These are phyloP conservation scores for Leuciscus idus DNA, from an alignment of 2,113 vertebrate genomes.

Conservation along the genomic window DNA sequence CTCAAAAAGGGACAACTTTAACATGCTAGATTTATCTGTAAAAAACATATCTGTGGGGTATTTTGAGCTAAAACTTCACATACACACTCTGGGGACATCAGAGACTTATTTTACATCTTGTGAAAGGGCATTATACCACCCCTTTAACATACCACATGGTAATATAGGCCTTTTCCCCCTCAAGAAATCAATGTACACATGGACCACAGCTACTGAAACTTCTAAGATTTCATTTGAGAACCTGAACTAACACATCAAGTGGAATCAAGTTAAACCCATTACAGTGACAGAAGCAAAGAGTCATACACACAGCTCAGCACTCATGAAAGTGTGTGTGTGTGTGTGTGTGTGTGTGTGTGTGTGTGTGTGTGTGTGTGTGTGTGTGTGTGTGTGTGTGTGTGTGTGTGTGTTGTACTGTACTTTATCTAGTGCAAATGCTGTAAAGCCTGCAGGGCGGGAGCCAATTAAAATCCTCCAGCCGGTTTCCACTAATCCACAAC, in stretches of 20 bases:
- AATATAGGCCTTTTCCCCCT: neutral
- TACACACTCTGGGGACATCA: too few species aligned
- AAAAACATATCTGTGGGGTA: too few species aligned
- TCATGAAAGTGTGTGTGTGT: neutral
- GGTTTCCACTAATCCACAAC: constrained; percentile 29
- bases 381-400: neutral
- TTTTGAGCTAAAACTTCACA: too few species aligned
- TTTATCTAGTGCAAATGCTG: constrained; percentile 20
- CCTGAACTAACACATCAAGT: neutral
- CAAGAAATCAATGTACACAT: neutral
- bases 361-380: neutral
- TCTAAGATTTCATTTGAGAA: neutral
- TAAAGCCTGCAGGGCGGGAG: constrained; percentile 45
- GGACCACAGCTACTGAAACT: neutral
- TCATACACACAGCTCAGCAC: neutral
- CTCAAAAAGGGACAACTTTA: too few species aligned
- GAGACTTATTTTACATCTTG: too few species aligned
- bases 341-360: too few species aligned
- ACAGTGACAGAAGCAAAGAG: neutral
- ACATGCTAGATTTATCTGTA: too few species aligned
- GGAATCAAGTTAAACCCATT: constrained; percentile 1
- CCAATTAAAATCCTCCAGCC: constrained; percentile 53
- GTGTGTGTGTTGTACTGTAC: constrained; percentile 23
- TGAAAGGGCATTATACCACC: too few species aligned
- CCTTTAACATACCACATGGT: neutral